Evolutionary conservation across 2,888 invertebrate genomes (phyloP), one percentile per base, ranked within the genome.

Genomic region (Heliconius aoede): DNA sequence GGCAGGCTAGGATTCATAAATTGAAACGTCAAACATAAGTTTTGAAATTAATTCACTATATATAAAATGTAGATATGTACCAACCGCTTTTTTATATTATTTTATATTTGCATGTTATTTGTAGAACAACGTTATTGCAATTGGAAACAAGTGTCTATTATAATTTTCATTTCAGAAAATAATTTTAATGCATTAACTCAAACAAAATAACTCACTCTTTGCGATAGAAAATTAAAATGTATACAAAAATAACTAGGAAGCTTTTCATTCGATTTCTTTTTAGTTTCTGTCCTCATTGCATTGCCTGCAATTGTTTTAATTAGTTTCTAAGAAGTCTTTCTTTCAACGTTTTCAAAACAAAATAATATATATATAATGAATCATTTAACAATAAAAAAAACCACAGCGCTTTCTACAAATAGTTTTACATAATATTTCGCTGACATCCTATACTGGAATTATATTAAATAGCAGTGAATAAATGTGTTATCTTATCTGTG

Each of bases 401-500:
- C 5, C 11, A 24, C 3, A 61, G 5, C 15, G 2, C 24, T 61
- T 40, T n/a, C 24, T 18, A 8, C 8, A 4, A 15, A 36, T 46
- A 1, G n/a, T 26, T 51, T n/a, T n/a, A 28, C 30, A 51, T 51
- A 69, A 30, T 30, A 30, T 51, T 69, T 51, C 3, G 1, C 9
- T 28, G 11, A 51, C 13, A 28, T 51, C 21, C 68, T 28, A 5
- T 51, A 68, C 18, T 9, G 26, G 21, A 21, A 51, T n/a, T 51
- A 55, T 51, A 68, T 51, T 7, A 28, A 46, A n/a, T n/a, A n/a
- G n/a, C 21, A 68, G 28, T 51, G 3, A 51, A 68, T 55, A 30
- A 28, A 51, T 13, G 46, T 68, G 28, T 28, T 69, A 55, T 69
- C 68, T 69, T 68, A 68, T 68, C 68, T 51, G n/a, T n/a, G n/a